Conservation (phyloP, 1,140 invertebrate species). For the Drosophila sproati region DNA sequence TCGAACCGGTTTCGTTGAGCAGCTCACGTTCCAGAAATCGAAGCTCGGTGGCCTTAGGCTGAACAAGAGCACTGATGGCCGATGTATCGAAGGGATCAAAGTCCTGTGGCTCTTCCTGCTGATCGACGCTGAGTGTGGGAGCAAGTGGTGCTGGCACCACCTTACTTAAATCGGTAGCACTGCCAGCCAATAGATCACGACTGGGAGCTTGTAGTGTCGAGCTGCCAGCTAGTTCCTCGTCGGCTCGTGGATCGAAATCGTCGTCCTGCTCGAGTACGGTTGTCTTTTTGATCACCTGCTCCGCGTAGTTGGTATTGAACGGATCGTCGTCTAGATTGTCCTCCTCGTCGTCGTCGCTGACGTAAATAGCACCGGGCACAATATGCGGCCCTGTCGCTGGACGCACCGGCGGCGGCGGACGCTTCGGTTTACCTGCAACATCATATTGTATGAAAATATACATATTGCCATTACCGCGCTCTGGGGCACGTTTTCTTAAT, state of each 20-base stretch:
- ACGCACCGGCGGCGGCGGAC: slow-evolving; percentile 63
- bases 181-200: slow-evolving; percentile 90
- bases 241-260: slow-evolving; percentile 89
- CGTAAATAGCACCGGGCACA: slow-evolving; percentile 71
- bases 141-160: slow-evolving; percentile 89
- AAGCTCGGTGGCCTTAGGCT: slow-evolving; percentile 91
- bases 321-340: slow-evolving; percentile 87
- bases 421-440: slow-evolving; percentile 52
- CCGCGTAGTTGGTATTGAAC: slow-evolving; percentile 94
- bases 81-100: slow-evolving; percentile 95
- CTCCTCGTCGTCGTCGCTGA: slow-evolving; percentile 85
- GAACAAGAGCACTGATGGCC: slow-evolving; percentile 88
- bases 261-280: slow-evolving; percentile 89
- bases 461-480: too few relatives aligned
- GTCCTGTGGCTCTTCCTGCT: slow-evolving; percentile 86
- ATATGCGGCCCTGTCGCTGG: slow-evolving; percentile 82
- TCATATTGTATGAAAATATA: not conserved
- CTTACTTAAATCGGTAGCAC: slow-evolving; percentile 90
- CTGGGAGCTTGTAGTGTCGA: slow-evolving; percentile 43
- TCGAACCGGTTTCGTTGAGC: slow-evolving; percentile 84
- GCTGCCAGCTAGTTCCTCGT: slow-evolving; percentile 84
- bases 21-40: slow-evolving; percentile 92
- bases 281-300: slow-evolving; percentile 90
- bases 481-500: too few relatives aligned
- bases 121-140: slow-evolving; percentile 85